Conservation (phyloP, 2,797 vertebrate species). For the Oryzias dopingdopingensis region DNA sequence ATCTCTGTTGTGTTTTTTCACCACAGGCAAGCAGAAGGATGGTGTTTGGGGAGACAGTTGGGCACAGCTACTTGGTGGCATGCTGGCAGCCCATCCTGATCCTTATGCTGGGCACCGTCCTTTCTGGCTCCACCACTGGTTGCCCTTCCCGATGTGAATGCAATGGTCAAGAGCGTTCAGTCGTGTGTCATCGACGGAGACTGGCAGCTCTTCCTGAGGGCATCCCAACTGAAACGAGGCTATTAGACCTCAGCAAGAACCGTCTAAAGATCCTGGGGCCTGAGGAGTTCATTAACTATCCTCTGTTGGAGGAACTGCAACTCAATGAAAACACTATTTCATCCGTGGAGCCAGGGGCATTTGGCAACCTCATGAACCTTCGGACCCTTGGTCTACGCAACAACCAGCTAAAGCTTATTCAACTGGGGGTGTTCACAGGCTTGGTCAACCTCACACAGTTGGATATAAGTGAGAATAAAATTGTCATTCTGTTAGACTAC, state of each 20-base stretch:
- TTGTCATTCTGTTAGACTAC: conserved; percentile 96
- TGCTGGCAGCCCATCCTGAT: conserved; percentile 99
- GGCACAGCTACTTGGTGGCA: conserved; percentile 94
- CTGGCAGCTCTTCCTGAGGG: conserved; percentile 90
- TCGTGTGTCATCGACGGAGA: conserved; percentile 92
- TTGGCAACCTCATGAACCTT: conserved; percentile 93
- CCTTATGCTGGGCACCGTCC: conserved; percentile 94
- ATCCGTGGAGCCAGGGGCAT: conserved; percentile 94
- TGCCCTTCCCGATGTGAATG: conserved; percentile 97
- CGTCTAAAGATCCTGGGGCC: conserved; percentile 92
- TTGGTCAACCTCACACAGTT: conserved; percentile 95
- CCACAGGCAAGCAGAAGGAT: conserved; percentile 94
- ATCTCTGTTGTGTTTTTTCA: conserved; percentile 25
- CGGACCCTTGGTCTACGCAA: conserved; percentile 92
- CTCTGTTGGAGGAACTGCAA: conserved; percentile 94
- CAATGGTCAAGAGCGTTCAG: conserved; percentile 92
- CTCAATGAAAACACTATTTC: conserved; percentile 95
- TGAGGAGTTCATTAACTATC: conserved; percentile 95
- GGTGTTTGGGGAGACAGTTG: conserved; percentile 87
- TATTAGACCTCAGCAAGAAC: conserved; percentile 96
- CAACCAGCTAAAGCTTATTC: conserved; percentile 97
- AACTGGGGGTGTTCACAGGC: conserved; percentile 94
- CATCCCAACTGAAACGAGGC: conserved; percentile 92
- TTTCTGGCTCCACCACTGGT: conserved; percentile 93
- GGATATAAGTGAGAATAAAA: conserved; percentile 98